Evolutionary conservation across 2,888 invertebrate genomes (phyloP).

Genomic region (Dynastes tityus): DNA sequence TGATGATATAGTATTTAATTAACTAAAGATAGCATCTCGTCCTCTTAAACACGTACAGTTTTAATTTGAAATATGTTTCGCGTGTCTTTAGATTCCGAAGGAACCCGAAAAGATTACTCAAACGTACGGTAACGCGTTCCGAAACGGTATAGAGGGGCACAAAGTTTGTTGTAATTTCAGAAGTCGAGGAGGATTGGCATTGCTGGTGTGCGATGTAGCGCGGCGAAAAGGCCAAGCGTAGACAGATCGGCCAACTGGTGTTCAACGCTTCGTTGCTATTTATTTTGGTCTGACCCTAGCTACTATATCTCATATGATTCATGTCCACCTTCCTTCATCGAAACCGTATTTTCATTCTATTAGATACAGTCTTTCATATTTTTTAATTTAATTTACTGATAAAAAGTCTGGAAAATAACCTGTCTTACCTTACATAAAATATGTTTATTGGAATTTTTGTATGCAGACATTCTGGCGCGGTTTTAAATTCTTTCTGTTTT

Average conservation of each 20-base stretch:
- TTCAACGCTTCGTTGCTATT: conserved; percentile 28
- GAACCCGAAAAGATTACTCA: neutral
- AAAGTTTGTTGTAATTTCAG: neutral
- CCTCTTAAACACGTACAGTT: no score
- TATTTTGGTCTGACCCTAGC: conserved; percentile 15
- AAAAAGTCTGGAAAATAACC: no score
- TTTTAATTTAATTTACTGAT: no score
- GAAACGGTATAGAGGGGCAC: neutral
- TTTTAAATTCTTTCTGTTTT: no score
- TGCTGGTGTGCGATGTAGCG: conserved; percentile 22
- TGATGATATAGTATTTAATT: no score
- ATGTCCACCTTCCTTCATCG: conserved; percentile 24
- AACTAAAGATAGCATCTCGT: no score
- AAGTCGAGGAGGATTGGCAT: conserved; percentile 15
- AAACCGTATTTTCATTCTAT: neutral
- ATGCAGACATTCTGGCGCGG: no score
- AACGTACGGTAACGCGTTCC: neutral
- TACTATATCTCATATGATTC: conserved; percentile 14
- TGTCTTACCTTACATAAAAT: no score
- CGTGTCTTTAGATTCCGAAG: neutral
- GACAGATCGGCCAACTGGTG: conserved; percentile 24
- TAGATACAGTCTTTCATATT: no score
- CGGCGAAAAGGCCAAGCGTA: conserved; percentile 23
- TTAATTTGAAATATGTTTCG: no score
- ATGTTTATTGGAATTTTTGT: no score